phyloP scores from a whole-genome alignment of 1,140 invertebrate genomes.

The Apis florea region DNA sequence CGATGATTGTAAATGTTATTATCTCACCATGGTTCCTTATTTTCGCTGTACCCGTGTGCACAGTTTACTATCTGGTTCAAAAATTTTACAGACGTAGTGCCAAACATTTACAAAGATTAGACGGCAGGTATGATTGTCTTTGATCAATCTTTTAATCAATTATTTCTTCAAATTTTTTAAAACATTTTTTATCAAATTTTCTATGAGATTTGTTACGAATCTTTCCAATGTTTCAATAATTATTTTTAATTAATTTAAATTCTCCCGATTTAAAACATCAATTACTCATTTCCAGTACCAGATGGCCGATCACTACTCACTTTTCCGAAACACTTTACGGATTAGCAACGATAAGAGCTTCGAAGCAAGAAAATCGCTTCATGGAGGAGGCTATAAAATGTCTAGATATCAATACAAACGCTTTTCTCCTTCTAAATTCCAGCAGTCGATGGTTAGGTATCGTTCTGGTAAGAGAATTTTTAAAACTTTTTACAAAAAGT shows the following conservation, averaged over 20 bases:
- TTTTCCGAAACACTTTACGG: constrained; percentile 87
- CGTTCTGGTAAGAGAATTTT: constrained; percentile 83
- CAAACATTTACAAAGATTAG: constrained; percentile 80
- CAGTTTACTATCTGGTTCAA: constrained; percentile 86
- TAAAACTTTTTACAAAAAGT: neutral
- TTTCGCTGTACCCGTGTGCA: constrained; percentile 84
- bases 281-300: constrained; percentile 78
- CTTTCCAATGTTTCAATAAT: too few species aligned
- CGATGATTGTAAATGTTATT: constrained; percentile 86
- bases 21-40: constrained; percentile 87
- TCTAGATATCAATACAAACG: constrained; percentile 88
- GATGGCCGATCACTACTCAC: constrained; percentile 87
- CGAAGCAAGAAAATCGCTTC: constrained; percentile 84
- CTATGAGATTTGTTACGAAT: accelerated
- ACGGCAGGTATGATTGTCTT: constrained; percentile 62
- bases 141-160: neutral
- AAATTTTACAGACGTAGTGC: constrained; percentile 87
- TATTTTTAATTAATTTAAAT: neutral
- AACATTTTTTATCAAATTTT: neutral
- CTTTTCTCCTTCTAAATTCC: constrained; percentile 88
- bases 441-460: constrained; percentile 92
- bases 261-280: neutral
- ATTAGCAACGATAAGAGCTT: constrained; percentile 86
- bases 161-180: neutral
- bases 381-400: constrained; percentile 83